Base-by-base conservation (phyloP, 2,888 invertebrate genomes). In the Euplexia lucipara region DNA sequence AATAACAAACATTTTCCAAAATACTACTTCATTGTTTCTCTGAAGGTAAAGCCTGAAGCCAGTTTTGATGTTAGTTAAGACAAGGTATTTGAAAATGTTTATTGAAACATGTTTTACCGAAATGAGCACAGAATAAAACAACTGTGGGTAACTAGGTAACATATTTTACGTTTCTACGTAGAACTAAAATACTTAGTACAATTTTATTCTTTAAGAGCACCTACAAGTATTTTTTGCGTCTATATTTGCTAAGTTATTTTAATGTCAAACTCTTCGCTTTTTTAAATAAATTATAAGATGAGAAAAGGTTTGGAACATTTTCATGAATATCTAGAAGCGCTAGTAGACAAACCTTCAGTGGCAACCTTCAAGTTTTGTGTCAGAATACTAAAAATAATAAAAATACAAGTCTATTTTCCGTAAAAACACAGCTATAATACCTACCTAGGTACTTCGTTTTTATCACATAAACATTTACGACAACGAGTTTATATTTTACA, bases 401-500 rank as follows among this genome's bases (percentile, higher is more conserved):
- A 54, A 70, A 32, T 0, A 20, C 16, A 44, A 35, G 1, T 22
- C 5, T 9, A 18, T 44, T 63, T 69, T 41, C n/a, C 3, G 7
- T 59, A 30, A 34, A 18, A 49, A 35, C 10, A 3, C 42, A 14
- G n/a, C n/a, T 30, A 44, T 51, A 30, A 34, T 45, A 42, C 26
- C 18, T 12, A n/a, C n/a, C 7, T 30, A n/a, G n/a, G n/a, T n/a
- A 20, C 34, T 48, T 47, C 14, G 22, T 56, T 47, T 47, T 47
- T 51, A 49, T 47, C 26, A 53, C 18, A 39, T 39, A 56, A 39
- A 59, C 42, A 60, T 64, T 67, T 49, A 70, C 53, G 44, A 60
- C 18, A 45, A 22, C 12, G 22, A 66, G 32, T 66, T 57, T 34
- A 60, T 62, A 66, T 59, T 65, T 70, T 37, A 70, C 26, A 47